Evolutionary conservation across 1,140 invertebrate genomes (phyloP).

Genomic region (Plectrocnemia conspersa): DNA sequence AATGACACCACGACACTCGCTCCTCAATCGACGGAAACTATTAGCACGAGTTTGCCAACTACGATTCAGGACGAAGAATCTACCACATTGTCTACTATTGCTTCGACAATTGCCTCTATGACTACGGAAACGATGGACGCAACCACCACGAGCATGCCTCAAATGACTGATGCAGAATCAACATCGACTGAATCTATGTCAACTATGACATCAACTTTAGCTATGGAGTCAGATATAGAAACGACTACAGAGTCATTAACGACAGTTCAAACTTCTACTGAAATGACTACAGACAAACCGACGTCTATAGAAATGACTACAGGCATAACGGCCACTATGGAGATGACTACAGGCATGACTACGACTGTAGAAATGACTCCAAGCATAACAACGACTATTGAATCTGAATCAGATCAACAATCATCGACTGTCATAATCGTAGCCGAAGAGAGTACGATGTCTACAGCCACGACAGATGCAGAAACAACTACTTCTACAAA

Average conservation of each 20-base stretch:
- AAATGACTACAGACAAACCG: conserved; percentile 27
- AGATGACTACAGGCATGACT: conserved; percentile 34
- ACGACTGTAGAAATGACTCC: conserved; percentile 21
- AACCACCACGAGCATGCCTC: conserved; percentile 34
- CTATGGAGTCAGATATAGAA: conserved; percentile 8
- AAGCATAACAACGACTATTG: conserved; percentile 10
- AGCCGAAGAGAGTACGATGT: neutral
- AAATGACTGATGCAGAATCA: conserved; percentile 17
- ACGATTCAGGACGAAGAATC: neutral
- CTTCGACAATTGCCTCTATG: conserved; percentile 3
- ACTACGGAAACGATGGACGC: conserved; percentile 30
- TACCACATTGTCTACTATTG: neutral
- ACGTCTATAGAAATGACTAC: conserved; percentile 26
- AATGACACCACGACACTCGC: conserved; percentile 11
- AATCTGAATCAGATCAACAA: too few relatives aligned
- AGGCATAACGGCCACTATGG: conserved; percentile 12
- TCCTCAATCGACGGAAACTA: conserved; percentile 36
- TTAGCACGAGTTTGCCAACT: conserved; percentile 30
- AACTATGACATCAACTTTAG: conserved; percentile 32
- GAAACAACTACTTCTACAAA: conserved; percentile 11
- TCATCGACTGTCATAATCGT: too few relatives aligned
- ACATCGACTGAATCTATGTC: conserved; percentile 33
- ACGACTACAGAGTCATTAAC: conserved; percentile 28
- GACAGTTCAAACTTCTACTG: conserved; percentile 18
- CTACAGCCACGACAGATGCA: conserved; percentile 18